Percentiles rank a stretch among this genome's conserved stretches.
Evolutionary conservation across 2,113 vertebrate genomes (phyloP).

Genomic region (Baryphthengus martii): DNA sequence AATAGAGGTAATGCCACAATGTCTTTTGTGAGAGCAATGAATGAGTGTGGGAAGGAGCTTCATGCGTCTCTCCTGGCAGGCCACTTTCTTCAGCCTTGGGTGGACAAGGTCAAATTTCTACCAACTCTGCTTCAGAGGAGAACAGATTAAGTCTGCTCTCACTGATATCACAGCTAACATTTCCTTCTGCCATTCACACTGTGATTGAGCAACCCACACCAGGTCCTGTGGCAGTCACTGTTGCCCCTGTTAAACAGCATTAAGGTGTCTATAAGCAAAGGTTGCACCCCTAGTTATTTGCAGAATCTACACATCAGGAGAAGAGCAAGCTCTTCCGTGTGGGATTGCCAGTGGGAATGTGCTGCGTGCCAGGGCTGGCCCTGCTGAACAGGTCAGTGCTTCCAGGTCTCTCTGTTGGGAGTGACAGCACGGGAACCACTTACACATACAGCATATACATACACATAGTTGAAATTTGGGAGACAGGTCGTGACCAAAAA

Average conservation of each 20-base stretch:
- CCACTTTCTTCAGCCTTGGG: not conserved
- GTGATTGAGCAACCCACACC: not conserved
- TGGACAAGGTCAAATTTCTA: not conserved
- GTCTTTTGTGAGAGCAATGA: not conserved
- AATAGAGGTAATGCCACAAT: not conserved
- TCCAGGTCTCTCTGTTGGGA: not conserved
- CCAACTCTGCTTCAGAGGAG: not conserved
- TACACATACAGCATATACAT: not conserved
- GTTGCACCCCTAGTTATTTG: not conserved
- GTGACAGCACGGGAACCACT: not conserved
- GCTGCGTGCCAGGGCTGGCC: not conserved
- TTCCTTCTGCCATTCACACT: not conserved
- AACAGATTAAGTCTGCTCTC: not conserved
- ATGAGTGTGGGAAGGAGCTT: not conserved
- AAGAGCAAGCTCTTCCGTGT: not conserved
- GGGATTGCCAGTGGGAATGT: not conserved
- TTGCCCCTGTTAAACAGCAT: rapidly evolving
- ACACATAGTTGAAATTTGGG: not conserved
- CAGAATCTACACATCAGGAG: not conserved
- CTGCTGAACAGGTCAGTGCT: not conserved
- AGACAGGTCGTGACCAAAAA: not conserved
- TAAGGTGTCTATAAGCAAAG: not conserved
- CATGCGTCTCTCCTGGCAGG: not conserved
- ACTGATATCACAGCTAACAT: not conserved
- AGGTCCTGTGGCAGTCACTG: not conserved